Percentiles rank a stretch among this genome's conserved stretches.
Conservation (phyloP, 1,140 invertebrate species). For the Thaumatotibia leucotreta region DNA sequence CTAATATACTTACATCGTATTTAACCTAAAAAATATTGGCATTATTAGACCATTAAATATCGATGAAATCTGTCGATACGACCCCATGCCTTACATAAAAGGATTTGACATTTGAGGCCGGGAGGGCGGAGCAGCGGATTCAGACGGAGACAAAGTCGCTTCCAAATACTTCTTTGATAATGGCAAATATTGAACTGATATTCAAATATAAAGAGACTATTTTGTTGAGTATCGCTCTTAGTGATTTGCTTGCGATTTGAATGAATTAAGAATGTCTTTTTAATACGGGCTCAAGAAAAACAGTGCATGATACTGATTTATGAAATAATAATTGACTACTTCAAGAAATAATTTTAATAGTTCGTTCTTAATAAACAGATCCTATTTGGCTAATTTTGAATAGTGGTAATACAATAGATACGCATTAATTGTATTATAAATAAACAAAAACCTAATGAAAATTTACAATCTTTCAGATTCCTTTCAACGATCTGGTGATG, state of each 20-base stretch:
- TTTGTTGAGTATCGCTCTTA: conserved; percentile 1
- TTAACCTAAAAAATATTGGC: too few relatives aligned
- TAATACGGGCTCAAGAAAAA: neutral
- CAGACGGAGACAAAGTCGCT: conserved; percentile 54
- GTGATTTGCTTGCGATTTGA: neutral
- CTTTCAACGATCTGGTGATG: too few relatives aligned
- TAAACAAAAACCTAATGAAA: too few relatives aligned
- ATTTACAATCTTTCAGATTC: too few relatives aligned
- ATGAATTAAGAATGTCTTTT: conserved; percentile 2
- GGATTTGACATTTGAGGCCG: conserved; percentile 67
- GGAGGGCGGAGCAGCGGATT: conserved; percentile 58
- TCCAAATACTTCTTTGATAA: conserved; percentile 39
- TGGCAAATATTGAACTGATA: conserved; percentile 47
- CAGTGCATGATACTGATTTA: neutral
- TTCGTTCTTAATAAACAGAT: too few relatives aligned
- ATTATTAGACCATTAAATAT: too few relatives aligned
- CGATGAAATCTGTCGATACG: conserved; percentile 24
- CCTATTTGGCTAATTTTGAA: too few relatives aligned
- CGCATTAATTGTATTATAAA: too few relatives aligned
- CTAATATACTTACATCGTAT: too few relatives aligned
- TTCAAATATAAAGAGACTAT: conserved; percentile 26
- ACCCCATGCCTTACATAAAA: conserved; percentile 57
- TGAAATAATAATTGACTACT: neutral
- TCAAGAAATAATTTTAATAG: neutral
- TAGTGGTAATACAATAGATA: too few relatives aligned